These are phyloP conservation scores for Herpailurus yagouaroundi DNA, from an alignment of 2,113 vertebrate species.

Conservation along the genomic window DNA sequence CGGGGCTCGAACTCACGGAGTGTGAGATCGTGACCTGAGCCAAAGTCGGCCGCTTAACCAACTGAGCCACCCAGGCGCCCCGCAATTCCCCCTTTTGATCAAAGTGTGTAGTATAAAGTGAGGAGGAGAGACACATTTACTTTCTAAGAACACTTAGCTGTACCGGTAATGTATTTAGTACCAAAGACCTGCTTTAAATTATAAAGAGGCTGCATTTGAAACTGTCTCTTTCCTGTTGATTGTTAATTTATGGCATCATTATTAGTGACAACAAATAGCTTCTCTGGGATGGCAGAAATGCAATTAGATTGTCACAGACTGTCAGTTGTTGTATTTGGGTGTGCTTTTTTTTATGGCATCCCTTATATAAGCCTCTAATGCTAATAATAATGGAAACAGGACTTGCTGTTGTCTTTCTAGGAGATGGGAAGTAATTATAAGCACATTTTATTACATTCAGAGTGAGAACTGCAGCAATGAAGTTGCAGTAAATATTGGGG, in stretches of 20 bases:
- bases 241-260: conserved; percentile 77
- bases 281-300: conserved; percentile 67
- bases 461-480: neutral
- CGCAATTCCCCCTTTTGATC: neutral
- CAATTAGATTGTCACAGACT: conserved; percentile 70
- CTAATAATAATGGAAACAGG: conserved; percentile 57
- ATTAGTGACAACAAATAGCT: conserved; percentile 76
- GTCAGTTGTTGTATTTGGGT: conserved; percentile 44
- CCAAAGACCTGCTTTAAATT: conserved; percentile 66
- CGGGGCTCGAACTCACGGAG: too few relatives aligned
- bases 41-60: too few relatives aligned
- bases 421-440: neutral
- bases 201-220: conserved; percentile 66
- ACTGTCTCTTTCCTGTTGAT: conserved; percentile 63
- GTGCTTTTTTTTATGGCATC: conserved; percentile 57
- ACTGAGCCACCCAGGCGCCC: too few relatives aligned
- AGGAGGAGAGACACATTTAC: neutral
- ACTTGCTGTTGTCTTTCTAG: conserved; percentile 30
- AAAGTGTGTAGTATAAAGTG: neutral
- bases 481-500: neutral
- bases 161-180: conserved; percentile 48
- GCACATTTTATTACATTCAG: neutral
- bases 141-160: conserved; percentile 60
- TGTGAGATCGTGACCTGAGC: too few relatives aligned
- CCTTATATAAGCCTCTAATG: neutral